phyloP scores from a whole-genome alignment of 2,888 invertebrate species.

The Eumerus sabulonum region DNA sequence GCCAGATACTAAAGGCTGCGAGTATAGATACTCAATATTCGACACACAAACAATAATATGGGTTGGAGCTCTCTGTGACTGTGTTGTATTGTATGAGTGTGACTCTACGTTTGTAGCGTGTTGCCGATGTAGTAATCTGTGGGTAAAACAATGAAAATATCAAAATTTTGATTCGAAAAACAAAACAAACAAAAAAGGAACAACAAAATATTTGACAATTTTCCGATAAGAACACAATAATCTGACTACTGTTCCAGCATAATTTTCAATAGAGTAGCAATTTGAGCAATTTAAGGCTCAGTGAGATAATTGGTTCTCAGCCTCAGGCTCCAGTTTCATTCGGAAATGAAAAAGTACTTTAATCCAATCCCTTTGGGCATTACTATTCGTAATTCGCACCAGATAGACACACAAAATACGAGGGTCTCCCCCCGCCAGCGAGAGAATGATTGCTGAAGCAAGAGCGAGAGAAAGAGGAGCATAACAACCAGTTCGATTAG shows the following conservation, averaged over 20 bases:
- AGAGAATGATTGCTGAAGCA: no score
- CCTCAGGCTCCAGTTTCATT: no score
- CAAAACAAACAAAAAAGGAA: neutral
- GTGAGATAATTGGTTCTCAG: no score
- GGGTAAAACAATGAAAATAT: neutral
- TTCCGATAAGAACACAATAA: no score
- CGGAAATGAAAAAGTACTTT: no score
- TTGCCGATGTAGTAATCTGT: constrained; percentile 24
- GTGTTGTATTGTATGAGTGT: constrained; percentile 46
- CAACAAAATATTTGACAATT: neutral
- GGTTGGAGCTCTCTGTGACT: constrained; percentile 53
- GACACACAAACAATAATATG: constrained; percentile 29
- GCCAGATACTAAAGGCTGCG: constrained; percentile 29
- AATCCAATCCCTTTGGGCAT: constrained; percentile 1
- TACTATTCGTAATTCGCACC: constrained; percentile 4
- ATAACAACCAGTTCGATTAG: neutral
- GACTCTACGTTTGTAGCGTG: constrained; percentile 10
- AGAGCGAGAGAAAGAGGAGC: no score
- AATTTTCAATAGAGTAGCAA: no score
- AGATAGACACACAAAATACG: constrained; percentile 35
- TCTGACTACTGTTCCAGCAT: no score
- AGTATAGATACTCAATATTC: constrained; percentile 4
- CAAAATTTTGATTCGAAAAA: neutral
- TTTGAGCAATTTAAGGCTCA: no score
- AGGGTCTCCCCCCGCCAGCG: neutral